Conservation (phyloP, 2,888 invertebrate species). For the Opisthograptis luteolata region DNA sequence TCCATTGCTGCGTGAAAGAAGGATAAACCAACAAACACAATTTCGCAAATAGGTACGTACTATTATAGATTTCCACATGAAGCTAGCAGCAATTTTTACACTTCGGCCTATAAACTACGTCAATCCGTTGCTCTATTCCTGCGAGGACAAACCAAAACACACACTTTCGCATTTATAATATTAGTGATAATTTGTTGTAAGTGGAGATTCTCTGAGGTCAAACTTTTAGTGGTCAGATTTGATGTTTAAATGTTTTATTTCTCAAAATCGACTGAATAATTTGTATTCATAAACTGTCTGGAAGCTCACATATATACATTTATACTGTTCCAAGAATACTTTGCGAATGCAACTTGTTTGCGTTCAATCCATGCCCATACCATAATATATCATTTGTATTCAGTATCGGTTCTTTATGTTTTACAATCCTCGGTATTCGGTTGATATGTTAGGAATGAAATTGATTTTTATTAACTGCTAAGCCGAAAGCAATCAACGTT, state of each 20-base stretch:
- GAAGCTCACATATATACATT: conserved; percentile 37
- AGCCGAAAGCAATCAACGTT: conserved; percentile 11
- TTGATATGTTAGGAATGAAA: conserved; percentile 15
- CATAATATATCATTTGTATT: conserved; percentile 51
- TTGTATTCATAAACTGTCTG: conserved; percentile 41
- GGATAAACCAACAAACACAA: no score
- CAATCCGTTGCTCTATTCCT: no score
- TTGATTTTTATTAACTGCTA: conserved; percentile 9
- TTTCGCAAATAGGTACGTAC: no score
- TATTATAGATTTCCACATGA: no score
- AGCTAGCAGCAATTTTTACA: no score
- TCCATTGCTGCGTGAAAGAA: no score
- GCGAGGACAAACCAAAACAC: no score
- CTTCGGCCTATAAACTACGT: no score
- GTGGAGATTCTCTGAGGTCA: not conserved
- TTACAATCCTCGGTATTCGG: conserved; percentile 24
- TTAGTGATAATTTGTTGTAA: no score
- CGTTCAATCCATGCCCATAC: conserved; percentile 33
- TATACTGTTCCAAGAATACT: conserved; percentile 40
- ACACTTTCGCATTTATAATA: no score
- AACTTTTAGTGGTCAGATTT: conserved; percentile 1
- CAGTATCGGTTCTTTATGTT: conserved; percentile 29
- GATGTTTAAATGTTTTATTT: conserved; percentile 15
- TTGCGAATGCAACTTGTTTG: conserved; percentile 33
- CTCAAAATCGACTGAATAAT: conserved; percentile 29